Evolutionary conservation across 2,113 vertebrate species (phyloP), one percentile per base, ranked within the genome.

Genomic region (Nerophis ophidion): DNA sequence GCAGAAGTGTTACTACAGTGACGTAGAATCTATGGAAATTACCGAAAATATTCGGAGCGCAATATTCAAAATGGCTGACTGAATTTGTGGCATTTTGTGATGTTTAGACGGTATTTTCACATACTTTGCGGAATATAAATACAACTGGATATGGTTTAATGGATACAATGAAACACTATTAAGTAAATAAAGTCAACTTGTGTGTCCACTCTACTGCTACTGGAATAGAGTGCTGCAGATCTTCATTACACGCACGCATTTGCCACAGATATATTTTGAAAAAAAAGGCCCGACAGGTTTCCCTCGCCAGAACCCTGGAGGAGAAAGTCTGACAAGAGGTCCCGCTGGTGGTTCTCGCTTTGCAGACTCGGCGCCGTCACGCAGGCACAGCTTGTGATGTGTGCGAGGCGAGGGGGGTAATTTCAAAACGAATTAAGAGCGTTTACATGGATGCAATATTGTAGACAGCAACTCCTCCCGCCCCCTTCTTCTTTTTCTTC

Each of bases 371-470:
- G 33, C 35, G 14, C 34, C 36, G n/a, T 50, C 16, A 16, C 48
- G 13, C 66, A 54, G 71, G 68, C 49, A 50, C 55, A 26, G 35
- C 51, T 9, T 19, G 49, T 50, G 34, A 58, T 40, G 35, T 48
- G 65, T 66, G 68, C 36, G 66, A 70, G 72, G 8, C 57, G 68
- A 17, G 69, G 73, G 77, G 60, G 73, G 67, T 88, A 80, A 87
- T 87, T 88, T 84, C 76, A 80, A 79, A 74, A 77, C 81, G 79
- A 85, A 87, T 90, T 89, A 86, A 77, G 74, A 74, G 71, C 74
- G 86, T 89, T 90, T 87, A 85, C 82, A 84, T 64, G 76, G 78
- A 82, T 88, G 79, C 83, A 71, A 87, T 76, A 85, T 83, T 87
- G 87, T 90, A 83, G 88, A 88, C 84, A 86, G 50, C n/a, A 80